Evolutionary conservation across 2,797 vertebrate species (phyloP).

Genomic region (Onychomys torridus): DNA sequence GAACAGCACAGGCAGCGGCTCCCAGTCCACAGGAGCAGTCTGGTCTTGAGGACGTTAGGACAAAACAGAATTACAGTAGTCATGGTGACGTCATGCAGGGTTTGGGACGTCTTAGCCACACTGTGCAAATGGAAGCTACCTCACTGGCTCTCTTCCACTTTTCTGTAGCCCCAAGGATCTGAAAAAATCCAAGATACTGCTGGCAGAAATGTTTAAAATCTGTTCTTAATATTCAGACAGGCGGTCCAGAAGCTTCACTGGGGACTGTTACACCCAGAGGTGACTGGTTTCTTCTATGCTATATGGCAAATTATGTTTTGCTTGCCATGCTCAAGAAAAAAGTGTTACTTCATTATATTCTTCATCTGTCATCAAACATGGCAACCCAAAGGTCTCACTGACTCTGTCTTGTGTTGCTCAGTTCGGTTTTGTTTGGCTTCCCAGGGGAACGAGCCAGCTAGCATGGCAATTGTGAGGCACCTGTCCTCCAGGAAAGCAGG

Average conservation of each 20-base stretch:
- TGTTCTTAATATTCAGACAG: background rate
- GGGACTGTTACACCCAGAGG: background rate
- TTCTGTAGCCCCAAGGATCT: background rate
- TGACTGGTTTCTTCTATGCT: background rate
- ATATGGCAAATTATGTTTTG: background rate
- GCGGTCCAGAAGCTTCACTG: slow-evolving; percentile 30
- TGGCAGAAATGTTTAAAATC: background rate
- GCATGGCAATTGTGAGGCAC: background rate
- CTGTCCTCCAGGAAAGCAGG: background rate
- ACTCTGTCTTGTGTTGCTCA: background rate
- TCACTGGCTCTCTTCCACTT: background rate
- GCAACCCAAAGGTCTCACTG: background rate
- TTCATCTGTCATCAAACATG: background rate
- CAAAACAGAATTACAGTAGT: background rate
- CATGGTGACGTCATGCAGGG: background rate
- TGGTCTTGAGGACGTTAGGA: background rate
- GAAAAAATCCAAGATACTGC: background rate
- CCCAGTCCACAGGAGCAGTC: background rate
- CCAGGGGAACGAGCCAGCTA: background rate
- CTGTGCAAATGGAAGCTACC: background rate
- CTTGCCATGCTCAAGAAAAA: slow-evolving; percentile 24
- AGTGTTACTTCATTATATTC: background rate
- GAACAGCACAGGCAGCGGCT: background rate
- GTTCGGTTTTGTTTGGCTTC: slow-evolving; percentile 42
- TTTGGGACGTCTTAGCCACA: background rate